Evolutionary conservation across 2,113 vertebrate genomes (phyloP).

Genomic region (Aleadryas rufinucha): DNA sequence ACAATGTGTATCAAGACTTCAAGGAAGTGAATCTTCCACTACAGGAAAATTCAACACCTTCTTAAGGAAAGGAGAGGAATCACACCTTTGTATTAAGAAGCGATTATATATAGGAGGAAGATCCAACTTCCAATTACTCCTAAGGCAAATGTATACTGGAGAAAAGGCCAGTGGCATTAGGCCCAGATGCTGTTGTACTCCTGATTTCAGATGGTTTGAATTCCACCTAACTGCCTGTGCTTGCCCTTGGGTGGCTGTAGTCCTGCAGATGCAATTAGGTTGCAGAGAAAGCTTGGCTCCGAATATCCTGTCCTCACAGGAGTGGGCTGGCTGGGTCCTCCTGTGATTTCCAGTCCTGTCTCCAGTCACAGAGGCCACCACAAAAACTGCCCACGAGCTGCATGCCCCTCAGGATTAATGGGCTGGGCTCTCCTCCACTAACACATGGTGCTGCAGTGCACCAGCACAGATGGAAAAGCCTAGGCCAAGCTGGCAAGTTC

Average conservation of each 20-base stretch:
- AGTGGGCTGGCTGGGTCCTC: neutral
- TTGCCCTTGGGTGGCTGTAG: neutral
- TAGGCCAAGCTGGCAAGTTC: neutral
- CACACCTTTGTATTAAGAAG: neutral
- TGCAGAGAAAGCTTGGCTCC: neutral
- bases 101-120: neutral
- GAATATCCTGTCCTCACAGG: neutral
- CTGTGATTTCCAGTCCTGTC: neutral
- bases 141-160: neutral
- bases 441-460: fast-evolving
- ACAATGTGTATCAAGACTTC: neutral
- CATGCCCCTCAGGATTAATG: neutral
- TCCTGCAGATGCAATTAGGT: neutral
- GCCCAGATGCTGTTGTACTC: neutral
- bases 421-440: neutral
- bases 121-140: neutral
- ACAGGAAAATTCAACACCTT: neutral
- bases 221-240: neutral
- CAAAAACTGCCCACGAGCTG: neutral
- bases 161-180: neutral
- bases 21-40: neutral
- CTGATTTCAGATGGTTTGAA: neutral
- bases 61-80: neutral
- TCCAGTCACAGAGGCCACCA: neutral
- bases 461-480: neutral